Percentiles rank a stretch among this genome's conserved stretches.
Conservation (phyloP, 2,888 invertebrate species). For the Heliconius erato region DNA sequence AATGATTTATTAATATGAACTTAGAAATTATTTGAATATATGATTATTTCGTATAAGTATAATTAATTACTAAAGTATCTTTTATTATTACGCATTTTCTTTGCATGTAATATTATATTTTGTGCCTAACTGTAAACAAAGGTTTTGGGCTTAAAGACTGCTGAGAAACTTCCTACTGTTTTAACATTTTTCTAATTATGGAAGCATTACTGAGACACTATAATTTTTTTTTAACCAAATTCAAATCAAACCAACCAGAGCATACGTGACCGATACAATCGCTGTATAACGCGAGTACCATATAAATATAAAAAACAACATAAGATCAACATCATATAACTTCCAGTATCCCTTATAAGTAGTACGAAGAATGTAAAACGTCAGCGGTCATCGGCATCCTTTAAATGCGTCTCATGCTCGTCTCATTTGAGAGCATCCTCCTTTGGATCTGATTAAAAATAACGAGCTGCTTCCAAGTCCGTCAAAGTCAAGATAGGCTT, state of each 20-base stretch:
- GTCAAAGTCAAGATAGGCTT: conserved; percentile 35
- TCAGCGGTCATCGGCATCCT: conserved; percentile 22
- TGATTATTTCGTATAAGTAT: not conserved
- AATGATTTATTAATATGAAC: conserved; percentile 5
- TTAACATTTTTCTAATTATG: not conserved
- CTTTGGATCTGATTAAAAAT: conserved; percentile 51
- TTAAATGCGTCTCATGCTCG: conserved; percentile 36
- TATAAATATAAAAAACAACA: not conserved
- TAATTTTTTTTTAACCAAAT: not conserved
- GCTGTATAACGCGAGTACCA: not conserved
- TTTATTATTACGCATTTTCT: not conserved
- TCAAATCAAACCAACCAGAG: not conserved
- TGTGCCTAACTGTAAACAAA: not conserved
- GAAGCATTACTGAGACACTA: not conserved
- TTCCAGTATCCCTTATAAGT: conserved; percentile 4
- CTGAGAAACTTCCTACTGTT: not conserved
- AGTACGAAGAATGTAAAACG: conserved; percentile 14
- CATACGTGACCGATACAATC: not conserved
- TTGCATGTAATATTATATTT: not conserved
- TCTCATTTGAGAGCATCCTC: conserved; percentile 41
- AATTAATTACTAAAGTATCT: not conserved
- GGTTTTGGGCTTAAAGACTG: no score
- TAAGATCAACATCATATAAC: not conserved
- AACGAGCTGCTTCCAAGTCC: conserved; percentile 46
- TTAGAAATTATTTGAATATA: not conserved